Base-by-base conservation (phyloP, 2,888 invertebrate species). In the Deilephila elpenor region DNA sequence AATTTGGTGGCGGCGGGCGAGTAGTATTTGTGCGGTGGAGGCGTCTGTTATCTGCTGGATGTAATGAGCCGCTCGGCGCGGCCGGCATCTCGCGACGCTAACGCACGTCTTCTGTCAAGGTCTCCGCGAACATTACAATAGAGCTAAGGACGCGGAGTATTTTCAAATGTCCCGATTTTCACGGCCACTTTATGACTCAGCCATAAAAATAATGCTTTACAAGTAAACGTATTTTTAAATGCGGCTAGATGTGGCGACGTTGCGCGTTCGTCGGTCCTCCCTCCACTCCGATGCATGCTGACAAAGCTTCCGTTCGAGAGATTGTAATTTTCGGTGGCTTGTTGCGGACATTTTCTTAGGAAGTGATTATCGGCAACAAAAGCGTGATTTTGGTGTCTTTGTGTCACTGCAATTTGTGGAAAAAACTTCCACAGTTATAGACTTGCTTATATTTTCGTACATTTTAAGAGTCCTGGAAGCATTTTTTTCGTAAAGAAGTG, bases 161-260 rank as follows among this genome's bases (percentile, higher is more conserved):
- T 59, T 44, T 59, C 59, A 59, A 60, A 71, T 71, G 73, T 61
- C 61, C 70, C 61, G 44, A 25, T 61, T 61, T 61, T 70, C 62
- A 70, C 61, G 73, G 71, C 59, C 71, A 73, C 56, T 56, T 71
- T 53, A 61, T 73, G 70, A 71, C 70, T 73, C 70, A 61, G 25
- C 32, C 37, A 61, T 71, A 71, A 62, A 70, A 73, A 73, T 73
- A 73, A 73, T 73, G 37, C 62, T 71, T 67, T 71, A 73, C 61
- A 60, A 70, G 70, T 73, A 56, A 73, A 25, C 59, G 32, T 73
- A 71, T 73, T 61, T 71, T 64, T 56, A 70, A 64, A 64, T 53
- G 34, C 32, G 51, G 32, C 56, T 73, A 73, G 73, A 71, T 61
- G 60, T 71, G 25, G 29, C 51, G 59, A 29, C 60, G 29, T 61